These are phyloP conservation scores for Turdus rufiventris DNA, from an alignment of 2,113 vertebrate species.

Conservation along the genomic window DNA sequence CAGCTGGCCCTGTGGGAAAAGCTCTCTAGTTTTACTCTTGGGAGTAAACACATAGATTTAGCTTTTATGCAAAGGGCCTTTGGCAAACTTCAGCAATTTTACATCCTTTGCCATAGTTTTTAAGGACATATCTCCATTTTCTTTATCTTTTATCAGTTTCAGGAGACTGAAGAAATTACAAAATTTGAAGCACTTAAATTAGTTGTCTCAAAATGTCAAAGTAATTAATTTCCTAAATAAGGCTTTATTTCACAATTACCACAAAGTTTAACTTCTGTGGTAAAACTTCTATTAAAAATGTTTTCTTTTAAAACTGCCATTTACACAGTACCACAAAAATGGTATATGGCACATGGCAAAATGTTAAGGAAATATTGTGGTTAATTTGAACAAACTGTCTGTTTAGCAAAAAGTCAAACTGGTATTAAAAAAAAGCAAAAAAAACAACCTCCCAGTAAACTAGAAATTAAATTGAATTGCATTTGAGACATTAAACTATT, in stretches of 20 bases:
- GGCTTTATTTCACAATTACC: not conserved
- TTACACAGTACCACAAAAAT: not conserved
- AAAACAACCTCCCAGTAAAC: not conserved
- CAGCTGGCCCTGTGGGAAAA: not conserved
- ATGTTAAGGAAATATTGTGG: rapidly evolving
- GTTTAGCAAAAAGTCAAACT: not conserved
- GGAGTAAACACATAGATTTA: not conserved
- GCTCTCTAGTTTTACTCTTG: not conserved
- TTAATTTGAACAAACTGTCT: not conserved
- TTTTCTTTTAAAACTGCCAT: not conserved
- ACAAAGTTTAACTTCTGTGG: not conserved
- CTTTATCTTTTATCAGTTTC: not conserved
- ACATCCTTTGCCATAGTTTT: not conserved
- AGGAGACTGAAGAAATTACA: not conserved
- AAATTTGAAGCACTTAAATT: not conserved
- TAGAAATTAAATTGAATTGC: not conserved
- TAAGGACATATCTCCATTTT: not conserved
- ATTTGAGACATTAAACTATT: not conserved
- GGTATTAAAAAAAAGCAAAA: not conserved
- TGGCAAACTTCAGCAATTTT: not conserved
- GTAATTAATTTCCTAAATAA: not conserved
- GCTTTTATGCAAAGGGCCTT: rapidly evolving
- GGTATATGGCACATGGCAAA: not conserved
- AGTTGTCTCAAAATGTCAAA: not conserved
- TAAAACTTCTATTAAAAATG: not conserved